A percentile compares a stretch with the other conserved stretches of the same genome.
These are phyloP conservation scores for Mythimna pallens DNA, from an alignment of 2,888 invertebrate genomes.

Conservation along the genomic window DNA sequence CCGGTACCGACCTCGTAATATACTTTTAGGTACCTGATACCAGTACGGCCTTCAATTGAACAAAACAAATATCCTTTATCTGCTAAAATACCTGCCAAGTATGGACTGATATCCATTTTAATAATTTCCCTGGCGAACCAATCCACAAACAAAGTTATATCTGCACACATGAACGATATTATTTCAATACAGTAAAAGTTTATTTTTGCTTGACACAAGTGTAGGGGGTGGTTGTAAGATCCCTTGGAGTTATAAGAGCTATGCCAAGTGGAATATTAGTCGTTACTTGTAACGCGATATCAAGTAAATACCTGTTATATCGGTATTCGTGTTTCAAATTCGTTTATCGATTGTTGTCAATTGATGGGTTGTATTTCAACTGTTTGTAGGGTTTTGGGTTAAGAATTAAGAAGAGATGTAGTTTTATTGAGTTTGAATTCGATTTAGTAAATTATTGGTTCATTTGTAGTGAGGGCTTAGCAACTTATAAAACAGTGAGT, in stretches of 20 bases:
- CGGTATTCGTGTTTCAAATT: constrained; percentile 68
- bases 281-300: constrained; percentile 73
- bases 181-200: not conserved
- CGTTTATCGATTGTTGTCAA: constrained; percentile 54
- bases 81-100: constrained; percentile 79
- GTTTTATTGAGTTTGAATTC: not conserved
- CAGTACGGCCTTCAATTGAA: constrained; percentile 67
- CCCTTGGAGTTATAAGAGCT: constrained; percentile 64
- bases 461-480: not conserved
- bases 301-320: constrained; percentile 56
- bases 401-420: constrained; percentile 13
- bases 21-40: constrained; percentile 8
- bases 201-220: constrained; percentile 10
- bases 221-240: constrained; percentile 25
- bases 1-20: not conserved
- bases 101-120: constrained; percentile 74
- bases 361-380: constrained; percentile 43
- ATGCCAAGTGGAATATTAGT: constrained; percentile 72
- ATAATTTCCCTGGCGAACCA: constrained; percentile 78
- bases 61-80: constrained; percentile 77
- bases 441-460: not conserved
- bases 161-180: constrained; percentile 14
- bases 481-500: too few species aligned
- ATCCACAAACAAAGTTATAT: constrained; percentile 49
- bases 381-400: constrained; percentile 42